Conservation (phyloP, 2,888 invertebrate species). For the Troides aeacus region DNA sequence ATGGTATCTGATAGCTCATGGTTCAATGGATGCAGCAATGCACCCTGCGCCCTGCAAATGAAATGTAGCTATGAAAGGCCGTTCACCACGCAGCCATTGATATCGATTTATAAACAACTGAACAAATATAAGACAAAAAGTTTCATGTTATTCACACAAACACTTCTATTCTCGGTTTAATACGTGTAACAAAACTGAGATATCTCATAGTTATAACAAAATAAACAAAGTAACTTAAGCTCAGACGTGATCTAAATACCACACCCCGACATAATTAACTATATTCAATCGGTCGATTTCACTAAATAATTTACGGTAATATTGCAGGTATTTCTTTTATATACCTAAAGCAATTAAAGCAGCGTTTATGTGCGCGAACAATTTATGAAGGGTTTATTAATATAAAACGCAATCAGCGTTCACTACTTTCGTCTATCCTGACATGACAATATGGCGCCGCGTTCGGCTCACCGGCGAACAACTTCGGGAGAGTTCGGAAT, state of each 20-base stretch:
- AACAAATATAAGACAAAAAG: conserved; percentile 30
- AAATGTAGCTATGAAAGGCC: conserved; percentile 53
- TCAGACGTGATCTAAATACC: conserved; percentile 67
- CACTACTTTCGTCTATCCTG: conserved; percentile 63
- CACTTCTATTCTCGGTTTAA: conserved; percentile 40
- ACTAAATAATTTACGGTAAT: conserved; percentile 5
- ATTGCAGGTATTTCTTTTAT: conserved; percentile 31
- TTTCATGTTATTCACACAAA: conserved; percentile 41
- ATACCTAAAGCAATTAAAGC: conserved; percentile 55
- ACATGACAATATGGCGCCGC: conserved; percentile 74
- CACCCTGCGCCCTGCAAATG: conserved; percentile 82
- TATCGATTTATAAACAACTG: conserved; percentile 50
- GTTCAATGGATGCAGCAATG: conserved; percentile 82
- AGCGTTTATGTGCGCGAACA: conserved; percentile 44
- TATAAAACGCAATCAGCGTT: conserved; percentile 50
- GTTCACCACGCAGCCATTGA: conserved; percentile 47
- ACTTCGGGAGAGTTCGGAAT: conserved; percentile 46
- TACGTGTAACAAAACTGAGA: conserved; percentile 45
- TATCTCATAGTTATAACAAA: conserved; percentile 58
- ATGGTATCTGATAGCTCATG: conserved; percentile 93
- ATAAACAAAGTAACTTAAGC: conserved; percentile 61
- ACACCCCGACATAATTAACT: conserved; percentile 60
- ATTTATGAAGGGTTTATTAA: conserved; percentile 43
- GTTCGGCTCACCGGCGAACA: conserved; percentile 16
- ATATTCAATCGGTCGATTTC: conserved; percentile 37